phyloP scores from a whole-genome alignment of 2,797 vertebrate genomes.

The Ambastaia sidthimunki region DNA sequence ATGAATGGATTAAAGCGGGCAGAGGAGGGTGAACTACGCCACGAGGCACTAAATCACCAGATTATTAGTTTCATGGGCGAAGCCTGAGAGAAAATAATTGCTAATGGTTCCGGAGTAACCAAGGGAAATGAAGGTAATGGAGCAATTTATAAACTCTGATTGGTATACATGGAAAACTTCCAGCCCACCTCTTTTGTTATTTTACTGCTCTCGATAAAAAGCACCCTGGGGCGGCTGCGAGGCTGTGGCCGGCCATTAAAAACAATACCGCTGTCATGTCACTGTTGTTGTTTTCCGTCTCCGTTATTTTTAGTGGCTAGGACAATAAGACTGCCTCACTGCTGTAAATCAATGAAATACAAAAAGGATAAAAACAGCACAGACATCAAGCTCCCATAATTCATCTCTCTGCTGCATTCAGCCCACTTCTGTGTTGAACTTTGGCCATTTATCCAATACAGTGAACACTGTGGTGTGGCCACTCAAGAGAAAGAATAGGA shows the following conservation, averaged over 20 bases:
- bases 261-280: conserved; percentile 78
- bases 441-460: conserved; percentile 58
- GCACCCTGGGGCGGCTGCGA: conserved; percentile 66
- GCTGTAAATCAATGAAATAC: conserved; percentile 80
- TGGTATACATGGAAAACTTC: conserved; percentile 84
- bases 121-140: conserved; percentile 85
- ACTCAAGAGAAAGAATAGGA: conserved; percentile 35
- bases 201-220: conserved; percentile 81
- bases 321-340: conserved; percentile 66
- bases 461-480: conserved; percentile 41
- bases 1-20: conserved; percentile 82
- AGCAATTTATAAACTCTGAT: conserved; percentile 86
- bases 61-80: conserved; percentile 84
- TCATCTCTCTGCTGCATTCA: conserved; percentile 70
- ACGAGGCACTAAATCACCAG: conserved; percentile 82
- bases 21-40: conserved; percentile 75
- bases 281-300: conserved; percentile 70
- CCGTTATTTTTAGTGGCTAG: conserved; percentile 77
- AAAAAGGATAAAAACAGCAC: conserved; percentile 59
- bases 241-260: conserved; percentile 74
- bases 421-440: conserved; percentile 50
- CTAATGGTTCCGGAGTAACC: conserved; percentile 85
- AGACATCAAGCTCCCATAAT: conserved; percentile 65
- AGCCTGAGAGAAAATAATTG: conserved; percentile 85
- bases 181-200: conserved; percentile 79